phyloP scores from a whole-genome alignment of 2,888 invertebrate species.

The Clunio marinus region DNA sequence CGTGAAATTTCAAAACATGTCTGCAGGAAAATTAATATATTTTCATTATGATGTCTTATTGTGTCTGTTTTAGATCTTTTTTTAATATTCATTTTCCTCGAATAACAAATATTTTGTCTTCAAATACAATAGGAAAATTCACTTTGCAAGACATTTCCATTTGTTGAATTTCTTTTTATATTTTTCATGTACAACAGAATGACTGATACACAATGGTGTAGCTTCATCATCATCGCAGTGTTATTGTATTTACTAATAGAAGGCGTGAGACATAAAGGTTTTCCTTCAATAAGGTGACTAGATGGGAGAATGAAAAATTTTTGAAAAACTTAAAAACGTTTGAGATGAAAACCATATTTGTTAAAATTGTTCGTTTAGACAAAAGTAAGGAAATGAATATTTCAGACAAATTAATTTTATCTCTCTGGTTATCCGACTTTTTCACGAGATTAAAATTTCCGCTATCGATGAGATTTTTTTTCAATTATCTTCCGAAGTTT shows the following conservation, averaged over 20 bases:
- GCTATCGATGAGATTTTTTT: too few relatives aligned
- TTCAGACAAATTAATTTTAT: too few relatives aligned
- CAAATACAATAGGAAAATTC: conserved; percentile 34
- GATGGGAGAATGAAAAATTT: too few relatives aligned
- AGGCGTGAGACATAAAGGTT: neutral
- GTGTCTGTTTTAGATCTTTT: conserved; percentile 21
- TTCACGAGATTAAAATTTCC: conserved; percentile 27
- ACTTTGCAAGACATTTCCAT: conserved; percentile 32
- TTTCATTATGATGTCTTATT: conserved; percentile 35
- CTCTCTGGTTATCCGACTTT: neutral
- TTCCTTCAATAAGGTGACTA: too few relatives aligned
- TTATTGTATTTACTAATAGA: conserved; percentile 20
- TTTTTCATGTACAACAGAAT: neutral
- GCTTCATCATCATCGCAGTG: neutral
- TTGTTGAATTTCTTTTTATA: neutral
- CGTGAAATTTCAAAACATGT: conserved; percentile 11
- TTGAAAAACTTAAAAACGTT: too few relatives aligned
- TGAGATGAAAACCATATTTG: too few relatives aligned
- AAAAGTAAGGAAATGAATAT: too few relatives aligned
- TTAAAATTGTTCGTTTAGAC: too few relatives aligned
- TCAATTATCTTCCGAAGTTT: too few relatives aligned
- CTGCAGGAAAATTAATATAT: conserved; percentile 37
- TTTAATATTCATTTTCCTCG: conserved; percentile 34
- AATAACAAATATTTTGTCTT: conserved; percentile 34
- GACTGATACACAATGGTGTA: neutral